Evolutionary conservation across 2,797 vertebrate genomes (phyloP).

Genomic region (Heterohyrax brucei): DNA sequence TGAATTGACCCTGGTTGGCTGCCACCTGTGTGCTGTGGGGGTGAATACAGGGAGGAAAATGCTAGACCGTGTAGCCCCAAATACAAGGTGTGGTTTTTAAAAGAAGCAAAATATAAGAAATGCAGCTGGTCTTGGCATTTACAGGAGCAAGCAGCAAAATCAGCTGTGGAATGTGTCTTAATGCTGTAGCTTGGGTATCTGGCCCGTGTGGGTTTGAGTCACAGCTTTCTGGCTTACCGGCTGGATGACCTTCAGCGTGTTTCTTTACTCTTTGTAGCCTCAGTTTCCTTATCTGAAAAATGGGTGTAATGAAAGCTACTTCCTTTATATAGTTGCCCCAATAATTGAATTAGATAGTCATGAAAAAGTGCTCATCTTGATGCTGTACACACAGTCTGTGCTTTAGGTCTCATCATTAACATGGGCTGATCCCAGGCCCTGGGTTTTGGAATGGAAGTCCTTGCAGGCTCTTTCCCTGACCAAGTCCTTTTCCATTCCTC

Average conservation of each 20-base stretch:
- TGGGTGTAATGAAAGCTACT: neutral
- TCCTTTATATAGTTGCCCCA: neutral
- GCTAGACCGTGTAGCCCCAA: neutral
- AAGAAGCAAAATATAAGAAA: neutral
- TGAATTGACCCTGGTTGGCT: constrained; percentile 52
- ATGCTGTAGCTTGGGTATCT: neutral
- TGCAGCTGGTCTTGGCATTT: neutral
- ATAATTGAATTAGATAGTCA: neutral
- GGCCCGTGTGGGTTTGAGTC: neutral
- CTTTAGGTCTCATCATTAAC: neutral
- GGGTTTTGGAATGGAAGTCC: neutral
- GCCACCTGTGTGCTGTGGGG: constrained; percentile 18
- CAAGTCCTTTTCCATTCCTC: neutral
- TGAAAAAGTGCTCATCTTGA: neutral
- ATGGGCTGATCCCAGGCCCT: neutral
- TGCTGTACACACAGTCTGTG: neutral
- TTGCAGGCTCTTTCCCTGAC: constrained; percentile 8
- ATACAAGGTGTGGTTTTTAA: neutral
- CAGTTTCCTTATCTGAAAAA: constrained; percentile 24
- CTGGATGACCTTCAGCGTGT: constrained; percentile 1
- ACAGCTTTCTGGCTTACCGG: neutral
- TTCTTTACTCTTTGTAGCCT: neutral
- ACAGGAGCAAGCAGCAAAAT: neutral
- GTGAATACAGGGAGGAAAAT: neutral
- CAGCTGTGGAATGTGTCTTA: neutral